A percentile compares a stretch with the other conserved stretches of the same genome.
Conservation (phyloP, 2,888 invertebrate species). For the Rhimphoctona megacephalus region DNA sequence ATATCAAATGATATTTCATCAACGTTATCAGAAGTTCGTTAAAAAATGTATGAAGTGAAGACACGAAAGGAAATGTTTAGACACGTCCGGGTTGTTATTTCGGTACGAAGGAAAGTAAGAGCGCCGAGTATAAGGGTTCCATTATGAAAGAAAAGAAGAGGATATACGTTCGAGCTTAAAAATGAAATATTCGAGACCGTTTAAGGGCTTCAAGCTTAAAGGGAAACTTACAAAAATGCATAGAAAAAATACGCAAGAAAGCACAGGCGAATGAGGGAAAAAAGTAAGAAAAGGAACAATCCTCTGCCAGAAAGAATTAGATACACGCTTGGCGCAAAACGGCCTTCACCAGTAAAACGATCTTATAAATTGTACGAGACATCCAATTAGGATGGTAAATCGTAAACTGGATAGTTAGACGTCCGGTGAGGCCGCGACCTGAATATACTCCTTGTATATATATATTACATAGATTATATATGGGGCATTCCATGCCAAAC, state of each 20-base stretch:
- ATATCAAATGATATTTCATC: neutral
- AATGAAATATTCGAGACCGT: slow-evolving; percentile 69
- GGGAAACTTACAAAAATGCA: slow-evolving; percentile 57
- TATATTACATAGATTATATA: slow-evolving; percentile 43
- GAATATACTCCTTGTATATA: slow-evolving; percentile 47
- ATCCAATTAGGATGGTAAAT: slow-evolving; percentile 75
- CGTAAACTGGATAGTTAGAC: slow-evolving; percentile 64
- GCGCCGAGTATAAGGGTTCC: slow-evolving; percentile 5
- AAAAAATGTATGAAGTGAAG: neutral
- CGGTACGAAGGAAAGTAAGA: slow-evolving; percentile 17
- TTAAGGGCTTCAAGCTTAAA: slow-evolving; percentile 61
- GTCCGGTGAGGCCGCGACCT: slow-evolving; percentile 60
- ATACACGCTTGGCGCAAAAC: slow-evolving; percentile 62
- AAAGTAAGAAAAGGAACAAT: slow-evolving; percentile 2
- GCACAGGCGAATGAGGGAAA: slow-evolving; percentile 40
- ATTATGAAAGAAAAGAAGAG: slow-evolving; percentile 29
- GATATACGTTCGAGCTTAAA: slow-evolving; percentile 59
- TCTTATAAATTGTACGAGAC: slow-evolving; percentile 74
- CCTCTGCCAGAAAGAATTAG: slow-evolving; percentile 67
- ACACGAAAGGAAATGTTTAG: neutral
- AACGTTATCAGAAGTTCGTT: neutral
- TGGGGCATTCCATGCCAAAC: too few relatives aligned
- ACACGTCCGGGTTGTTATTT: slow-evolving; percentile 40
- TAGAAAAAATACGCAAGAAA: slow-evolving; percentile 30
- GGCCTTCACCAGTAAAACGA: slow-evolving; percentile 67